These are phyloP conservation scores for Pygoscelis antarcticus DNA, from an alignment of 2,113 vertebrate genomes.

Conservation along the genomic window DNA sequence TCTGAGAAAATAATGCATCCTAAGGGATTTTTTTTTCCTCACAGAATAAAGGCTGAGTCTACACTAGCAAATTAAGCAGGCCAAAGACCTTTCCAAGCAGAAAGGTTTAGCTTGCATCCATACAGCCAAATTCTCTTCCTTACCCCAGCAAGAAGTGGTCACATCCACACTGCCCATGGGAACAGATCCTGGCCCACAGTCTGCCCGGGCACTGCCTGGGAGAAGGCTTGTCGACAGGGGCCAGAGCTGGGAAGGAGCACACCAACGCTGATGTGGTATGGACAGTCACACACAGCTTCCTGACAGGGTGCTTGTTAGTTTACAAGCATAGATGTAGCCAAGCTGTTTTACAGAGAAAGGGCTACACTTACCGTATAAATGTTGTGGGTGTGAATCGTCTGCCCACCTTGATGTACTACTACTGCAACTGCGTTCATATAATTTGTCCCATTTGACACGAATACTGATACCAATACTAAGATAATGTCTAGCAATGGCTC, in stretches of 20 bases:
- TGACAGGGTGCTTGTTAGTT: not conserved
- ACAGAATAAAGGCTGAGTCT: not conserved
- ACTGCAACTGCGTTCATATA: not conserved
- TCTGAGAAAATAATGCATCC: not conserved
- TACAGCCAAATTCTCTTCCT: not conserved
- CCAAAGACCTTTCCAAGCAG: not conserved
- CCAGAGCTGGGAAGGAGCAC: not conserved
- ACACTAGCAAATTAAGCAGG: not conserved
- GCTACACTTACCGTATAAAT: not conserved
- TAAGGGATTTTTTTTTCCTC: not conserved
- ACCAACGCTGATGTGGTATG: accelerated
- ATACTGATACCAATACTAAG: not conserved
- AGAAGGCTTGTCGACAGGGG: not conserved
- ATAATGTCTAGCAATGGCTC: not conserved
- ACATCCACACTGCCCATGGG: not conserved
- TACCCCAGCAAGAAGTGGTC: not conserved
- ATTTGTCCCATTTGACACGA: not conserved
- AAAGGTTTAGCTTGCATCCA: not conserved
- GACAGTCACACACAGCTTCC: not conserved
- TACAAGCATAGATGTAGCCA: not conserved
- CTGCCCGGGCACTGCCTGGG: not conserved
- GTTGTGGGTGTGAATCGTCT: not conserved
- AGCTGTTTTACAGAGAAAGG: not conserved
- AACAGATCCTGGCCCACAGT: not conserved
- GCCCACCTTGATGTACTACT: not conserved